A percentile compares a stretch with the other conserved stretches of the same genome.
Conservation (phyloP, 2,888 invertebrate species). For the Drosophila testacea region DNA sequence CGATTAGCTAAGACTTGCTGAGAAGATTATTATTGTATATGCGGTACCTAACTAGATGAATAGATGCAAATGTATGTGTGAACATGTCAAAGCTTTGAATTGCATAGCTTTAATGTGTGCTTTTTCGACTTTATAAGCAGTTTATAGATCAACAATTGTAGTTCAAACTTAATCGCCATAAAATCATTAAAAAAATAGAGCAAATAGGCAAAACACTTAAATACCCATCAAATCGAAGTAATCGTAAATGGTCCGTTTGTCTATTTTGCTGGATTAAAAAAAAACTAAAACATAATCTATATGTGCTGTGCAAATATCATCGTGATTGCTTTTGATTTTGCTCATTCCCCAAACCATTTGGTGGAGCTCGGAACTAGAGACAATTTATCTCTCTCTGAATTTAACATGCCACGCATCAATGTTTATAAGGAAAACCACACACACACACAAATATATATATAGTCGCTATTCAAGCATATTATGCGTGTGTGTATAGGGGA, state of each 20-base stretch:
- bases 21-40: conserved; percentile 11
- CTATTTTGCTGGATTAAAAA: conserved; percentile 4
- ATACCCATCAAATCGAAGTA: conserved; percentile 42
- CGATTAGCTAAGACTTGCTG: not conserved
- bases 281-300: conserved; percentile 54
- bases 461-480: conserved; percentile 31
- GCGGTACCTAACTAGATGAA: not conserved
- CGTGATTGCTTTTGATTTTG: conserved; percentile 72
- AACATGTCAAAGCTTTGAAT: not conserved
- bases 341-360: conserved; percentile 36
- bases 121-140: not conserved
- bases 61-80: not conserved
- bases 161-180: not conserved
- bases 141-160: conserved; percentile 2
- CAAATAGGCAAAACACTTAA: conserved; percentile 29
- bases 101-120: too few relatives aligned
- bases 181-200: conserved; percentile 1
- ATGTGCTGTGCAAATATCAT: conserved; percentile 64
- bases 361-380: conserved; percentile 19
- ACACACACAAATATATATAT: not conserved
- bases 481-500: conserved; percentile 41
- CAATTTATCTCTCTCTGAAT: conserved; percentile 65
- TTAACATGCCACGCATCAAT: conserved; percentile 68
- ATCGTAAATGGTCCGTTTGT: conserved; percentile 15
- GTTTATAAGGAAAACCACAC: conserved; percentile 56